Conservation (phyloP, 2,888 invertebrate species). For the Caenorhabditis doughertyi region DNA sequence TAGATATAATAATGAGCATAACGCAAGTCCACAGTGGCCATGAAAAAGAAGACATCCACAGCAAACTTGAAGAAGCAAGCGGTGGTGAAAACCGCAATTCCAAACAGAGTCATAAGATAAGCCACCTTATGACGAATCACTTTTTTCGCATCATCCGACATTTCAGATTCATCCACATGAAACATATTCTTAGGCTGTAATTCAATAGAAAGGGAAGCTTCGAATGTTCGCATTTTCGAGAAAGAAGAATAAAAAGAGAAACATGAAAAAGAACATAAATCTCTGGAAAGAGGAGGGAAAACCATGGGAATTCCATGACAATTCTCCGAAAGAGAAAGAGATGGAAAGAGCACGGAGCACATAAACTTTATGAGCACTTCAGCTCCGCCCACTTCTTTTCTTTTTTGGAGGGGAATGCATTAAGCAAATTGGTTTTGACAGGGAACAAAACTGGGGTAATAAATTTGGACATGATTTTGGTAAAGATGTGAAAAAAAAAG, state of each 20-base stretch:
- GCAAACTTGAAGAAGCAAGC: slow-evolving; percentile 38
- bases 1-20: slow-evolving; percentile 38
- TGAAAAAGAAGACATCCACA: slow-evolving; percentile 25
- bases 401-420: no score
- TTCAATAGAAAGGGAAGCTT: neutral
- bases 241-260: neutral
- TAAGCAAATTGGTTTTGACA: no score
- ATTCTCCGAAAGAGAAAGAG: no score
- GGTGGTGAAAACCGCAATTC: slow-evolving; percentile 9
- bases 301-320: slow-evolving; percentile 16
- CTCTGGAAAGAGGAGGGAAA: neutral
- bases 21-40: slow-evolving; percentile 6
- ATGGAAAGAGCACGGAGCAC: no score
- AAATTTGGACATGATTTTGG: no score
- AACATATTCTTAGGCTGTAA: neutral
- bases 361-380: no score
- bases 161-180: neutral
- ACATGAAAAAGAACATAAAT: neutral
- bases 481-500: no score
- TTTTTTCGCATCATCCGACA: neutral
- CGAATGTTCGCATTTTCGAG: neutral
- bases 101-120: slow-evolving; percentile 25
- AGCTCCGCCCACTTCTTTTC: no score
- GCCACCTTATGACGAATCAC: slow-evolving; percentile 26
- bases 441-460: no score